phyloP scores from a whole-genome alignment of 2,797 vertebrate species.

The Gymnopithys bicolor region DNA sequence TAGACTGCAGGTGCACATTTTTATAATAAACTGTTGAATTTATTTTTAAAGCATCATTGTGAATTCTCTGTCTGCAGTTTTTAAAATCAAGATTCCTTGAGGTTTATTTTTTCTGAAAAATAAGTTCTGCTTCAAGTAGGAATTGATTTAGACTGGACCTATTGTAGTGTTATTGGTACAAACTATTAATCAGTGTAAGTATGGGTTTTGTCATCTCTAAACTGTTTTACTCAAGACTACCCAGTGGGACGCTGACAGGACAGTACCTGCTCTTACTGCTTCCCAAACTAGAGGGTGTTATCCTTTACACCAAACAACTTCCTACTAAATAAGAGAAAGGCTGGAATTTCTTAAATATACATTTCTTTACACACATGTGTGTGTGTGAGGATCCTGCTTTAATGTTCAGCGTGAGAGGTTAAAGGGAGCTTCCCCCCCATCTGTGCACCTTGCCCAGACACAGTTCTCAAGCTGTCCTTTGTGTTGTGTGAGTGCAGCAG shows the following conservation, averaged over 20 bases:
- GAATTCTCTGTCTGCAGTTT: background rate
- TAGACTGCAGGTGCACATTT: background rate
- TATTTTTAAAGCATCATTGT: background rate
- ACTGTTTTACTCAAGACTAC: background rate
- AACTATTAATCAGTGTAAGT: background rate
- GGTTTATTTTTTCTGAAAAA: background rate
- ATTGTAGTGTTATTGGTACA: background rate
- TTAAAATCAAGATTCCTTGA: background rate
- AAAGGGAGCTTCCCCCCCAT: background rate
- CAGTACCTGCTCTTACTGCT: background rate
- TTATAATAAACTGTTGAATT: background rate
- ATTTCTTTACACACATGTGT: accelerated
- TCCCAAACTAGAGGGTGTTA: background rate
- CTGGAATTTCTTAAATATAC: background rate
- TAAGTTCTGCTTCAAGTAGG: background rate
- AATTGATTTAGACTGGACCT: background rate
- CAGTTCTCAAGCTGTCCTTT: background rate
- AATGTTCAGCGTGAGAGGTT: background rate
- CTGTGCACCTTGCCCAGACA: background rate
- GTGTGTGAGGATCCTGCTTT: background rate
- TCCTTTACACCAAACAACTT: background rate
- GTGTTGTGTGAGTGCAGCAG: background rate
- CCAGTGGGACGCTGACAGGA: background rate
- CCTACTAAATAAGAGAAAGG: background rate
- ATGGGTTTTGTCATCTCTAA: background rate